Base-by-base conservation (phyloP, 2,797 vertebrate species). In the Perodicticus potto region DNA sequence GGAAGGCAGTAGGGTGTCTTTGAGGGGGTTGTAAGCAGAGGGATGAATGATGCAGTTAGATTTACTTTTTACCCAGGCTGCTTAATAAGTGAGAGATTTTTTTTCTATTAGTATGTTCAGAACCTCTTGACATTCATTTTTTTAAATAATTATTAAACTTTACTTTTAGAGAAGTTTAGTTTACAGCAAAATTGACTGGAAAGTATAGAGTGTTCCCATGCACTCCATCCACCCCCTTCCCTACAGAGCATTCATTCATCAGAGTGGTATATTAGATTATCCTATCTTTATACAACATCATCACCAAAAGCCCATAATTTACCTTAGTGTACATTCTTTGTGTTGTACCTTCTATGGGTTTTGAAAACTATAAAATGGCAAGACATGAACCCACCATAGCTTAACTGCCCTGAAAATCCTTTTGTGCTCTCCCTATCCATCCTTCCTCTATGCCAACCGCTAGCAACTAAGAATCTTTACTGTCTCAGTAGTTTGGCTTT, bases 131-230 rank as follows among this genome's bases (percentile, higher is more conserved):
- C 32, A 87, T 61, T 69, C 59, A 34, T 53, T 85, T 95, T 91
- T 88, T 78, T 63, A 88, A n/a, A 59, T 78, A 91, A 70, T 86
- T 89, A 93, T 83, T 65, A 92, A 40, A 20, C 32, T 73, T 80
- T 84, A 85, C 72, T 81, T 94, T 77, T 63, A 37, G 70, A 72
- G 10, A 12, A 86, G 22, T 55, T 78, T 82, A 25, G 34, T 86
- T 67, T 49, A 86, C 5, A 61, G n/a, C 2, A 81, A 84, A 93
- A 65, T 32, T 59, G 37, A 86, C 14, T 14, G 40, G 57, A 72
- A 88, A 78, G 23, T 57, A 40, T 37, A 17, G 17, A 77, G 10
- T 37, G 34, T 57, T 87, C 45, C 27, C 27, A 40, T 93, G 37
- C 19, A 29, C 17, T 45, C 61, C 23, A 53, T 53, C 49, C 14